A percentile compares a stretch with the other conserved stretches of the same genome.
These are phyloP conservation scores for Zootermopsis nevadensis DNA, from an alignment of 2,888 invertebrate genomes.

Conservation along the genomic window DNA sequence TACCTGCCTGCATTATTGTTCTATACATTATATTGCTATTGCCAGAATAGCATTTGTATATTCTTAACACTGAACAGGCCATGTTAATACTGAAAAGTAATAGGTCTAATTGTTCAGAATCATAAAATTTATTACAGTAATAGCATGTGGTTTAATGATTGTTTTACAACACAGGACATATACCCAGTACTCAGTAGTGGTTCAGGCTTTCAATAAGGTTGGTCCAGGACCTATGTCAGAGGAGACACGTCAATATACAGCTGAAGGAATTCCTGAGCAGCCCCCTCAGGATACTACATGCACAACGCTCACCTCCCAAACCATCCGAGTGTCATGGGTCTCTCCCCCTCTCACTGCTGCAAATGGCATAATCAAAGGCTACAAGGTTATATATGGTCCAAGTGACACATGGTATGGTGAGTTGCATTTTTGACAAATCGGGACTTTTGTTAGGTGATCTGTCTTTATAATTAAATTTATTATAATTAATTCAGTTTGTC, in stretches of 20 bases:
- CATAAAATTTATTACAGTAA: no score
- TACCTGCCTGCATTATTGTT: no score
- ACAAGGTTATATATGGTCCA: conserved; percentile 93
- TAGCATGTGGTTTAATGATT: not conserved
- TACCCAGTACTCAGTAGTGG: conserved; percentile 95
- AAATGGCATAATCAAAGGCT: conserved; percentile 95
- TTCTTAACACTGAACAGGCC: no score
- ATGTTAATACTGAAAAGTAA: no score
- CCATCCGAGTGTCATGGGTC: conserved; percentile 93
- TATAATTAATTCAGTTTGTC: no score
- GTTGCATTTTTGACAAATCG: conserved; percentile 60
- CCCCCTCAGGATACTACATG: conserved; percentile 93
- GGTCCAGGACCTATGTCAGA: conserved; percentile 92
- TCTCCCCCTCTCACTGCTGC: conserved; percentile 92
- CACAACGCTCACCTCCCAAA: conserved; percentile 93
- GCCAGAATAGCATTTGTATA: no score
- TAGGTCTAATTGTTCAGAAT: no score
- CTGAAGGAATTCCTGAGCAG: conserved; percentile 93
- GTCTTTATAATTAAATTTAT: not conserved
- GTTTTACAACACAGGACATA: conserved; percentile 75
- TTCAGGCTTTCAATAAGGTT: conserved; percentile 94
- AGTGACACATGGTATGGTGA: conserved; percentile 93
- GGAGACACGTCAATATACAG: conserved; percentile 90
- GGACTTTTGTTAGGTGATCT: not conserved
- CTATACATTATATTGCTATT: no score